phyloP scores from a whole-genome alignment of 2,888 invertebrate genomes.

The Girardia tigrina region DNA sequence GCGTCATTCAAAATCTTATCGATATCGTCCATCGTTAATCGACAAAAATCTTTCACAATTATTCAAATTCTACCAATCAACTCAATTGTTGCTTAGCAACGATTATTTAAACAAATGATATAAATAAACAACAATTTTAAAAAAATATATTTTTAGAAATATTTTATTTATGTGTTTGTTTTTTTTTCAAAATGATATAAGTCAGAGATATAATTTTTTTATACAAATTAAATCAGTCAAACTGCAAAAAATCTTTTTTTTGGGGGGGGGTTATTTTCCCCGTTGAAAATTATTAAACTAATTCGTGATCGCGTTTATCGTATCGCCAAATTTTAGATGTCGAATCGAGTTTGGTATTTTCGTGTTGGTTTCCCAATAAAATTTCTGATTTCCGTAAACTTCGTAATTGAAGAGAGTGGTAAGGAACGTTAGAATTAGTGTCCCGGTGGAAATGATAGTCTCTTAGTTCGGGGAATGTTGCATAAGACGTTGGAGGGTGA shows the following conservation, averaged over 20 bases:
- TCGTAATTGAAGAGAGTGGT: background rate
- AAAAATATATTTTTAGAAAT: background rate
- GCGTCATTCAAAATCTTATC: background rate
- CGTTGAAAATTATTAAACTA: background rate
- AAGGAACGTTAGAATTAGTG: background rate
- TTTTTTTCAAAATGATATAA: too few relatives aligned
- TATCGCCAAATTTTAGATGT: constrained; percentile 3
- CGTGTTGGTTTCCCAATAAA: background rate
- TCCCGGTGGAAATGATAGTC: background rate
- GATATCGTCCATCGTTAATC: background rate
- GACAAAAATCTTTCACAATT: background rate
- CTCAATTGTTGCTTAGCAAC: background rate
- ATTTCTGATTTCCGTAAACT: background rate
- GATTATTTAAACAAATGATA: background rate
- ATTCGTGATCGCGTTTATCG: background rate
- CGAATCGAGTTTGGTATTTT: background rate
- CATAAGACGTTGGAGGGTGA: background rate
- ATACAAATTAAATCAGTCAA: too few relatives aligned
- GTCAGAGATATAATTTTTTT: too few relatives aligned
- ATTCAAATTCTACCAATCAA: background rate
- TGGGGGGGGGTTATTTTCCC: too few relatives aligned
- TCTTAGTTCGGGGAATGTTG: background rate
- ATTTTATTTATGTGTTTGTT: too few relatives aligned
- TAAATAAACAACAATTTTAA: background rate
- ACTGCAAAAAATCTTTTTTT: too few relatives aligned